Evolutionary conservation across 2,113 vertebrate genomes (phyloP).

Genomic region (Tympanuchus pallidicinctus): DNA sequence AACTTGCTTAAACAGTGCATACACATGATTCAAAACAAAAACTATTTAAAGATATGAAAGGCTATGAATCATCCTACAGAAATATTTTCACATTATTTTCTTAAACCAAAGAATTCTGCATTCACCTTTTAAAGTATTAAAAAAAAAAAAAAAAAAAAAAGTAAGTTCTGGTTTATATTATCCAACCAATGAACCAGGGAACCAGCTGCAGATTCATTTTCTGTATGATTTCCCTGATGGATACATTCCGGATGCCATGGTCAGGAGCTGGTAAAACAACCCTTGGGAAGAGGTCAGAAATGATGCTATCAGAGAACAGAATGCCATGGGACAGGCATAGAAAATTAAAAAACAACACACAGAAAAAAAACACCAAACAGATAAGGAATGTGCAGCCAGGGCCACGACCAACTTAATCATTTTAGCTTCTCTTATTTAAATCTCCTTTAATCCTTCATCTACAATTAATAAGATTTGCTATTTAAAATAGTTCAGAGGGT

Average conservation of each 20-base stretch:
- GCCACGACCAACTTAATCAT: background rate
- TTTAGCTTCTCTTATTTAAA: constrained; percentile 68
- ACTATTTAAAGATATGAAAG: background rate
- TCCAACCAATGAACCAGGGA: constrained; percentile 67
- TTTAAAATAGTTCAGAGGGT: constrained; percentile 67
- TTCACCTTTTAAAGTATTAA: constrained; percentile 47
- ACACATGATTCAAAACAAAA: background rate
- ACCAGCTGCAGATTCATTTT: constrained; percentile 74
- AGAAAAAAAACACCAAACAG: background rate
- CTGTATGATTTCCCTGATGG: constrained; percentile 77
- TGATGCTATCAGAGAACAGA: constrained; percentile 71
- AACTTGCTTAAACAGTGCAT: constrained; percentile 18
- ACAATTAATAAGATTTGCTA: constrained; percentile 77
- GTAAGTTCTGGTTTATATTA: constrained; percentile 68
- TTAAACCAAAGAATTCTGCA: constrained; percentile 46
- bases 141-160: constrained; percentile 16
- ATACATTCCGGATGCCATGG: constrained; percentile 48
- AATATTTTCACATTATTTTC: constrained; percentile 47
- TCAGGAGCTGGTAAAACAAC: constrained; percentile 59
- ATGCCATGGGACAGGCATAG: constrained; percentile 59
- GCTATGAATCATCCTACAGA: background rate
- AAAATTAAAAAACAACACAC: constrained; percentile 45
- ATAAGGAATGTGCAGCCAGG: background rate
- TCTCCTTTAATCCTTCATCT: constrained; percentile 73
- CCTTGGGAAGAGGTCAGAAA: constrained; percentile 74